Evolutionary conservation across 2,797 vertebrate genomes (phyloP).

Genomic region (Threskiornis aethiopicus): DNA sequence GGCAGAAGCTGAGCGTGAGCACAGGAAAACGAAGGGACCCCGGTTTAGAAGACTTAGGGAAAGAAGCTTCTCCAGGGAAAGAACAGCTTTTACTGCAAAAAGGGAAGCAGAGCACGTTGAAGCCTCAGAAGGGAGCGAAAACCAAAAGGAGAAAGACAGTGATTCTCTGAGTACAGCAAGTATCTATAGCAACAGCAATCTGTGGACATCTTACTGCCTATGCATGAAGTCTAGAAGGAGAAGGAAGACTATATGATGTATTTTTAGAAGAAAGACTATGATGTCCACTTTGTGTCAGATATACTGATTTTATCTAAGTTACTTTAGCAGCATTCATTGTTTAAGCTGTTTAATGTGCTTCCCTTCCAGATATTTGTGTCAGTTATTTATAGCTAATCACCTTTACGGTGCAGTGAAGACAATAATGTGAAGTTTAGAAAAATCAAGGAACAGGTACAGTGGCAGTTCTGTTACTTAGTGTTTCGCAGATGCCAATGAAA

Average conservation of each 20-base stretch:
- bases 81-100: constrained; percentile 52
- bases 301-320: background rate
- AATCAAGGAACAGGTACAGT: constrained; percentile 37
- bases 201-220: constrained; percentile 73
- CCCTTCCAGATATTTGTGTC: constrained; percentile 41
- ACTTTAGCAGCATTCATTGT: constrained; percentile 8
- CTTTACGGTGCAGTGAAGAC: constrained; percentile 41
- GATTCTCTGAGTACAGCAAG: constrained; percentile 63
- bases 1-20: constrained; percentile 66
- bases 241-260: constrained; percentile 79
- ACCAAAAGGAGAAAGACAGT: constrained; percentile 60
- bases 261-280: background rate
- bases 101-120: constrained; percentile 57
- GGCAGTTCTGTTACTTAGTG: constrained; percentile 5
- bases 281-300: background rate
- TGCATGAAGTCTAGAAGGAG: constrained; percentile 76
- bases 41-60: constrained; percentile 82
- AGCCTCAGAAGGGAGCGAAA: constrained; percentile 56
- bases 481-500: background rate
- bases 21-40: constrained; percentile 72
- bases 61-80: constrained; percentile 85
- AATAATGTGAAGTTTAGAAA: constrained; percentile 40
- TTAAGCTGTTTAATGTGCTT: constrained; percentile 54
- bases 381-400: constrained; percentile 35
- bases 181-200: constrained; percentile 66